Evolutionary conservation across 53 echinoderm and acorn worm species (phyloP).

Genomic region (Apostichopus leukothele): DNA sequence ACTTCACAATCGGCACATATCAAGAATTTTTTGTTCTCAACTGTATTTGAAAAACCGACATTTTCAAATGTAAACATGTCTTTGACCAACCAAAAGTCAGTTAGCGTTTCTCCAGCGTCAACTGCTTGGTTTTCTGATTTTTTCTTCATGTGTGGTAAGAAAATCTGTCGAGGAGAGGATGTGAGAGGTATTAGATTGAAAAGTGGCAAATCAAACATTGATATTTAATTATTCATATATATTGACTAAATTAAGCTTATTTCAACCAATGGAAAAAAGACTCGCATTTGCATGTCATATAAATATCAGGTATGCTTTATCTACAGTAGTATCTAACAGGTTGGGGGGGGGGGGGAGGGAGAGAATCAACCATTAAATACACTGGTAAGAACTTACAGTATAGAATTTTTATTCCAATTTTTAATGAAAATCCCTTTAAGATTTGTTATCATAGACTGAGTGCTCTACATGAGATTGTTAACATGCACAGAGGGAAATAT

Average conservation of each 20-base stretch:
- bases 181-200: too few relatives aligned
- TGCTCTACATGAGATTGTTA: background rate
- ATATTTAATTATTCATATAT: too few relatives aligned
- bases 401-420: too few relatives aligned
- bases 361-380: too few relatives aligned
- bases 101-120: slow-evolving; percentile 70
- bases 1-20: slow-evolving; percentile 98
- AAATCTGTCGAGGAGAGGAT: slow-evolving; percentile 55
- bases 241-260: background rate
- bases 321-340: too few relatives aligned
- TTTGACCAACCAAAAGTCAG: slow-evolving; percentile 80
- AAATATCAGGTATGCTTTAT: too few relatives aligned
- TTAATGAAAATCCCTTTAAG: too few relatives aligned
- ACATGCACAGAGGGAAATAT: background rate
- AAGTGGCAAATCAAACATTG: too few relatives aligned
- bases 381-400: too few relatives aligned
- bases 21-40: slow-evolving; percentile 75
- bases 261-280: background rate
- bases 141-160: slow-evolving; percentile 92
- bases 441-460: too few relatives aligned
- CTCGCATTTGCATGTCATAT: too few relatives aligned
- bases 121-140: slow-evolving; percentile 76
- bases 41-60: slow-evolving; percentile 93
- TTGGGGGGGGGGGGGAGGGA: too few relatives aligned
- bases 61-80: slow-evolving; percentile 99